Percentiles rank a stretch among this genome's conserved stretches.
Conservation (phyloP, 2,888 invertebrate genomes). For the Erpobdella octoculata region DNA sequence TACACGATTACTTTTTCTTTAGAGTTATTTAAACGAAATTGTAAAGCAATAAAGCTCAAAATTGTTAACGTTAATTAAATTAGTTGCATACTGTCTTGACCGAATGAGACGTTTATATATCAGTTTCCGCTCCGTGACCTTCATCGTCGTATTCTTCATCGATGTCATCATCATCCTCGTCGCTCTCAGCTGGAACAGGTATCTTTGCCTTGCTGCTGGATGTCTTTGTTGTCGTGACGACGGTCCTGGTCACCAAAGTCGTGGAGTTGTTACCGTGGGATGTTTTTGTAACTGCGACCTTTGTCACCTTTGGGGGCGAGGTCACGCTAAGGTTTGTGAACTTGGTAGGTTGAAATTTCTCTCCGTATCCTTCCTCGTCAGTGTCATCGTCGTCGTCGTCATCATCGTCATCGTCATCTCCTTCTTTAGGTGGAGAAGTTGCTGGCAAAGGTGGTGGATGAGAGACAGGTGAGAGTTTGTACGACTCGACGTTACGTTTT, state of each 20-base stretch:
- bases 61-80: no score
- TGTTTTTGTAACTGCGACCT: background rate
- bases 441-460: conserved; percentile 5
- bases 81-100: background rate
- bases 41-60: no score
- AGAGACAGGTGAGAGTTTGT: background rate
- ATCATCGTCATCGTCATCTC: conserved; percentile 19
- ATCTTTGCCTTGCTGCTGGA: background rate
- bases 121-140: background rate
- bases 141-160: conserved; percentile 8
- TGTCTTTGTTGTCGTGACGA: conserved; percentile 12
- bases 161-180: background rate
- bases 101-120: conserved; percentile 1
- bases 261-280: background rate
- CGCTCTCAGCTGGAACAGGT: background rate
- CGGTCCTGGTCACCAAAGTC: conserved; percentile 22
- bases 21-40: no score
- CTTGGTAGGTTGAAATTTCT: conserved; percentile 3
- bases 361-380: conserved; percentile 12
- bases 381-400: conserved; percentile 17
- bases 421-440: conserved; percentile 16
- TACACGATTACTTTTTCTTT: no score
- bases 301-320: background rate
- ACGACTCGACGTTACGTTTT: background rate
- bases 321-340: background rate